These are phyloP conservation scores for Mustela lutreola DNA, from an alignment of 2,113 vertebrate genomes.

Conservation along the genomic window DNA sequence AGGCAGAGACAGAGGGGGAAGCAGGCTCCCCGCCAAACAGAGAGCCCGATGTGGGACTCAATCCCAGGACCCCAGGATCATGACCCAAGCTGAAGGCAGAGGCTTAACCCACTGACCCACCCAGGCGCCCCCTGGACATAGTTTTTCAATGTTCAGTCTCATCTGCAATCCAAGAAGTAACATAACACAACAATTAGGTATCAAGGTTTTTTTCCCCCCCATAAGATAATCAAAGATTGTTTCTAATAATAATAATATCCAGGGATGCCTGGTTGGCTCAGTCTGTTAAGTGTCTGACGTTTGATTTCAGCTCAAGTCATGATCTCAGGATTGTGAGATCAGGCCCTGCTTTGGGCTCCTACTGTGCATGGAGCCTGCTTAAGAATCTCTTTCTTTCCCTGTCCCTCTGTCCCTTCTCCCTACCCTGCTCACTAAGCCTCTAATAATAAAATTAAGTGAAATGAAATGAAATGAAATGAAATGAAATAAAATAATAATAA, in stretches of 20 bases:
- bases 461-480: not conserved
- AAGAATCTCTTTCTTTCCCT: not conserved
- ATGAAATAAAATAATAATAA: too few relatives aligned
- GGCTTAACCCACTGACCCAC: too few relatives aligned
- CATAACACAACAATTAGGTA: not conserved
- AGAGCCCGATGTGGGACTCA: too few relatives aligned
- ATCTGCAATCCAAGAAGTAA: conserved; percentile 21
- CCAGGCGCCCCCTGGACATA: not conserved
- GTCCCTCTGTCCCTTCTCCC: not conserved
- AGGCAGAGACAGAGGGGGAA: too few relatives aligned
- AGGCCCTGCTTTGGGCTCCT: not conserved
- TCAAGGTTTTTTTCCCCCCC: fast-evolving
- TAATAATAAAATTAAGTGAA: too few relatives aligned
- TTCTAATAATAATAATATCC: conserved; percentile 32
- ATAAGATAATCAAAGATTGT: conserved; percentile 13
- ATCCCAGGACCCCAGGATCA: too few relatives aligned
- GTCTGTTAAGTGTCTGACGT: not conserved
- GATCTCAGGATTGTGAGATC: not conserved
- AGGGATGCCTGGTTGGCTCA: not conserved
- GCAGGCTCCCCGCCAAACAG: too few relatives aligned
- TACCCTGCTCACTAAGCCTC: not conserved
- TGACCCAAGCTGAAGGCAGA: too few relatives aligned
- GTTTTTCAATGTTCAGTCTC: conserved; percentile 13
- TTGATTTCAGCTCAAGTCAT: not conserved
- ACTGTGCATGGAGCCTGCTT: not conserved